phyloP scores from a whole-genome alignment of 2,888 invertebrate genomes.

The Yponomeuta plumbellus region DNA sequence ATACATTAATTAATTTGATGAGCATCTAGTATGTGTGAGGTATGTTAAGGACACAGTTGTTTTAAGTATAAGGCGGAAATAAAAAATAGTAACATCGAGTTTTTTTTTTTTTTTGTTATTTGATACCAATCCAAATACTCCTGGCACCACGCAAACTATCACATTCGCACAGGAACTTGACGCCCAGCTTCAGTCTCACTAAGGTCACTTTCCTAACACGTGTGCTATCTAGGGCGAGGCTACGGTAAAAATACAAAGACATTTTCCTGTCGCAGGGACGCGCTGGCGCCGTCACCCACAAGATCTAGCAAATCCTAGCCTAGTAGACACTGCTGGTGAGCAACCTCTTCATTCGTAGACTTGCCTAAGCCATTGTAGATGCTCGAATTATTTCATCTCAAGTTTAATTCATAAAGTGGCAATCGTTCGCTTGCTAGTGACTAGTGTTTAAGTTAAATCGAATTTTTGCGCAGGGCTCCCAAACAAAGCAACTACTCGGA shows the following conservation, averaged over 20 bases:
- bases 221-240: neutral
- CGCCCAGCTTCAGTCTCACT: neutral
- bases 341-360: constrained; percentile 1
- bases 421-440: neutral
- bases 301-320: constrained; percentile 67
- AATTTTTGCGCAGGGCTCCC: constrained; percentile 21
- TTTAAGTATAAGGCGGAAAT: constrained; percentile 64
- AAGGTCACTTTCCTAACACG: neutral
- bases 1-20: constrained; percentile 46
- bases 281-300: constrained; percentile 68
- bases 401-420: neutral
- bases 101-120: constrained; percentile 42
- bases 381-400: neutral
- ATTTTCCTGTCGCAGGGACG: constrained; percentile 56
- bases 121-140: constrained; percentile 23
- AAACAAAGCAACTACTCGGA: constrained; percentile 21
- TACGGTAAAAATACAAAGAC: neutral
- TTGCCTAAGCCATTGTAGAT: neutral
- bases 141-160: neutral
- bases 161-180: constrained; percentile 16
- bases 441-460: neutral
- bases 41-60: constrained; percentile 59
- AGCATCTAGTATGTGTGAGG: constrained; percentile 67
- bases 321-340: constrained; percentile 38
- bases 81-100: constrained; percentile 70